Percentiles rank a stretch among this genome's conserved stretches.
Evolutionary conservation across 2,113 vertebrate species (phyloP).

Genomic region (Podilymbus podiceps): DNA sequence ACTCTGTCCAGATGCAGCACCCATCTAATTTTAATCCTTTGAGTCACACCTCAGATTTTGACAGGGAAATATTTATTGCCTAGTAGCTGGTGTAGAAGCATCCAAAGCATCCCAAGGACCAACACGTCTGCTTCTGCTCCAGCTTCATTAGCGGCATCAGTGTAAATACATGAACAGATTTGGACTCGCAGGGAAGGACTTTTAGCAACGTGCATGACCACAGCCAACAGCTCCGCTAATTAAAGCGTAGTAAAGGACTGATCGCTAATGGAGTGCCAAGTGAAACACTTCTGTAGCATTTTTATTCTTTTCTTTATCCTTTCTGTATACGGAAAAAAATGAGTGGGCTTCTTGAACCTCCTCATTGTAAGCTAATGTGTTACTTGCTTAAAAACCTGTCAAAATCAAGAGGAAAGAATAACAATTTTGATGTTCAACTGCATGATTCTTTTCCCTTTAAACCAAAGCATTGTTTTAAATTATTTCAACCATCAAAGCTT

Average conservation of each 20-base stretch:
- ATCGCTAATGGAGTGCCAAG: not conserved
- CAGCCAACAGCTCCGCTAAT: not conserved
- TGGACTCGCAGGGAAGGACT: not conserved
- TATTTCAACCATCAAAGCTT: not conserved
- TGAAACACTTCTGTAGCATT: not conserved
- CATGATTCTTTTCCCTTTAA: not conserved
- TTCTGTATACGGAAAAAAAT: not conserved
- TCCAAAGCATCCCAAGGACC: not conserved
- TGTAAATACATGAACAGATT: not conserved
- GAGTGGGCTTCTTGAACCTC: not conserved
- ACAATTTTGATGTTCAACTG: not conserved
- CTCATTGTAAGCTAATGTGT: not conserved
- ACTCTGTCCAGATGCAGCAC: not conserved
- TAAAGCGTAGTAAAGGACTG: not conserved
- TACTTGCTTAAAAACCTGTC: not conserved
- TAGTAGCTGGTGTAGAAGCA: accelerated
- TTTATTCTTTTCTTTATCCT: not conserved
- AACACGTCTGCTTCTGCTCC: not conserved
- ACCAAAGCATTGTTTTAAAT: not conserved
- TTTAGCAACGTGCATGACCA: not conserved
- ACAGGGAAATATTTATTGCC: not conserved
- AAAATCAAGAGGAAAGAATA: not conserved
- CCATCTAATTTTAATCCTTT: accelerated
- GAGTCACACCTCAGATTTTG: not conserved
- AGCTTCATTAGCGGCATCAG: not conserved